Base-by-base conservation (phyloP, 2,888 invertebrate species). In the Epinotia demarniana region DNA sequence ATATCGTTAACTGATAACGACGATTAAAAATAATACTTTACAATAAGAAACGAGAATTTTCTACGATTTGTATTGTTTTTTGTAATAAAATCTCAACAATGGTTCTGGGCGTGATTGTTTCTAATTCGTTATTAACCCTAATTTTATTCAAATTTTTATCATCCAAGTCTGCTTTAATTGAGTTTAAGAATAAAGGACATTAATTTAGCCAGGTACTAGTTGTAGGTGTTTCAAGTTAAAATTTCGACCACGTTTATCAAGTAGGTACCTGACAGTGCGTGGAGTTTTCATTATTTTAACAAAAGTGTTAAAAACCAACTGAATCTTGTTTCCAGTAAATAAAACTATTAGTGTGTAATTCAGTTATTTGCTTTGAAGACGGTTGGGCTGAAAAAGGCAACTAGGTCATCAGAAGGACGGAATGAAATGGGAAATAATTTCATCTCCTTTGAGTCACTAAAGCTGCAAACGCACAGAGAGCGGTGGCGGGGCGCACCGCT, bases 1-100 rank as follows among this genome's bases (percentile, higher is more conserved):
- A 90, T 94, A 13, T 90, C 92, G 0, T 92, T 88, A 71, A 87
- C 79, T 77, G 90, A 92, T 2, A 16, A n/a, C 18, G 79, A 82
- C 0, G 88, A 91, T 6, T 86, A 81, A 57, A 60, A 18, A 12
- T 61, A 11, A 13, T 11, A 33, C 16, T 16, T 18, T 33, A 62
- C 11, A 11, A 27, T 53, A 4, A 19, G 13, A 23, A 27, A 13
- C 43, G 18, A n/a, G 66, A 61, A 11, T 66, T 71, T 72, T 72
- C 19, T 72, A 49, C 27, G 16, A 19, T 39, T 75, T 67, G 27
- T 72, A 55, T 39, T 16, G 16, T 18, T 55, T 57, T 70, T 63
- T 39, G 46, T 58, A 74, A 66, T 75, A 66, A 60, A 66, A 39
- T 66, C 12, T 60, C 11, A 6, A 62, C 23, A 61, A n/a, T 33